A percentile compares a stretch with the other conserved stretches of the same genome.
These are phyloP conservation scores for Lasiurus cinereus DNA, from an alignment of 2,113 vertebrate species.

Conservation along the genomic window DNA sequence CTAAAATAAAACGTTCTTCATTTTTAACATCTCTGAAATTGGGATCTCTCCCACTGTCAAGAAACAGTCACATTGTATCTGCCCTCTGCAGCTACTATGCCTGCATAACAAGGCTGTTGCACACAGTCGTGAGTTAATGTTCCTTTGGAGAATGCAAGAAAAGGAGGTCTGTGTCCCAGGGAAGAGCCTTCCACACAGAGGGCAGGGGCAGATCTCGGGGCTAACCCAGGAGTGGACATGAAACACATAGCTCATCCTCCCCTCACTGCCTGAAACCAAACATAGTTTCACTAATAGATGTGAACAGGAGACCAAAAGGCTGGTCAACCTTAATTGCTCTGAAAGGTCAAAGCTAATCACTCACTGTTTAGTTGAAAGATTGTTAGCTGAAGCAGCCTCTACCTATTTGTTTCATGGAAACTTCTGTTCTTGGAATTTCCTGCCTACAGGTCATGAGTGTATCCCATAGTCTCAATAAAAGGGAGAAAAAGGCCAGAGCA, in stretches of 20 bases:
- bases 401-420: too few relatives aligned
- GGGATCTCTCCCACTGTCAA: not conserved
- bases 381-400: too few relatives aligned
- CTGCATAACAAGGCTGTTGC: not conserved
- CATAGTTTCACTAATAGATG: too few relatives aligned
- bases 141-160: not conserved
- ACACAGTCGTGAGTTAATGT: not conserved
- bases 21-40: constrained; percentile 25
- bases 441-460: too few relatives aligned
- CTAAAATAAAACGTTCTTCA: not conserved
- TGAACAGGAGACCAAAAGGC: too few relatives aligned
- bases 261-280: too few relatives aligned
- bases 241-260: not conserved
- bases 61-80: not conserved
- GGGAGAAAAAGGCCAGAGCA: too few relatives aligned
- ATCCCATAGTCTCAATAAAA: too few relatives aligned
- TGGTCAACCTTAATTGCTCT: too few relatives aligned
- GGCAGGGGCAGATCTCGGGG: not conserved
- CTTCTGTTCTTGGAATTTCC: too few relatives aligned
- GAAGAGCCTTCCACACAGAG: not conserved
- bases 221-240: not conserved
- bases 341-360: too few relatives aligned
- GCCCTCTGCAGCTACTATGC: not conserved
- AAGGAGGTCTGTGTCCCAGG: not conserved
- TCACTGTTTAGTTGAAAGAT: too few relatives aligned